phyloP scores from a whole-genome alignment of 2,797 vertebrate genomes.

The Coluber constrictor region DNA sequence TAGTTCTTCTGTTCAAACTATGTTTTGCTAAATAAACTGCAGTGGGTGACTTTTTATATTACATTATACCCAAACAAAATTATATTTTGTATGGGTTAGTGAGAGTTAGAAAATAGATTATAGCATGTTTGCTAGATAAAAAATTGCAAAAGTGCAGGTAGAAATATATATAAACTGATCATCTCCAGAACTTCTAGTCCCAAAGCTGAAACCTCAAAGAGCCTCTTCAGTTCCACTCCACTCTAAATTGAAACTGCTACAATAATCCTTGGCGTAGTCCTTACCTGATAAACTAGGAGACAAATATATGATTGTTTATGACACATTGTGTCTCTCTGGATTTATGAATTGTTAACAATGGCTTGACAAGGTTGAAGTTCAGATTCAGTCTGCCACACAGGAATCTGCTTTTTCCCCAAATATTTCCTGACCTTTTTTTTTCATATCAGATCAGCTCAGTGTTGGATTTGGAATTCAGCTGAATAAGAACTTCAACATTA shows the following conservation, averaged over 20 bases:
- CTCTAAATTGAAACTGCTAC: neutral
- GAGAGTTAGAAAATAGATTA: neutral
- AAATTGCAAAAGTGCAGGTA: neutral
- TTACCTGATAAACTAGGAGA: neutral
- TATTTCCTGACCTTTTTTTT: neutral
- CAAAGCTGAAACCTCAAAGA: neutral
- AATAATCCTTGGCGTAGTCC: neutral
- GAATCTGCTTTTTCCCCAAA: neutral
- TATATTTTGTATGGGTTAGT: neutral
- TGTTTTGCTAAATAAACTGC: neutral
- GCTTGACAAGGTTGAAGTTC: neutral
- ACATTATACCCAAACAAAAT: neutral
- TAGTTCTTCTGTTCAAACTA: neutral
- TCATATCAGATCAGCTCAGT: neutral
- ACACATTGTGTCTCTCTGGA: neutral
- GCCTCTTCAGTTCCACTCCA: neutral
- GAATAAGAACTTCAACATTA: neutral
- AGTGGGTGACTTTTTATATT: neutral
- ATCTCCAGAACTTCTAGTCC: neutral
- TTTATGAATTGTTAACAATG: neutral
- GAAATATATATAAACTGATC: neutral
- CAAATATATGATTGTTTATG: neutral
- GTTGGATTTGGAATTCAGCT: neutral
- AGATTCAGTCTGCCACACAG: neutral
- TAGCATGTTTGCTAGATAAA: neutral